Evolutionary conservation across 2,888 invertebrate genomes (phyloP).

Genomic region (Hoplodrina blanda): DNA sequence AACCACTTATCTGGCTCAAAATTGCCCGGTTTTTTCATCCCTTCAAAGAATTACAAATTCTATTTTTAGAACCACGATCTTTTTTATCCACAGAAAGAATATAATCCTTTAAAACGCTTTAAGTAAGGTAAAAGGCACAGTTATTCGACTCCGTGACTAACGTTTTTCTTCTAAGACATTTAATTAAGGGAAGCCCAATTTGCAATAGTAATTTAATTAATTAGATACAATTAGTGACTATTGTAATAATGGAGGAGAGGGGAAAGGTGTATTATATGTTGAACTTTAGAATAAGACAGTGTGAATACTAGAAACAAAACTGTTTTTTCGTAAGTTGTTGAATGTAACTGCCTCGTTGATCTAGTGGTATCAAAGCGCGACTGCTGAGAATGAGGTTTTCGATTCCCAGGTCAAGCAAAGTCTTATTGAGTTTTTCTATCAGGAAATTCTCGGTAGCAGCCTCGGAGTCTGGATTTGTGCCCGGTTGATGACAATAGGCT

Average conservation of each 20-base stretch:
- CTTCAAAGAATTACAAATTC: not conserved
- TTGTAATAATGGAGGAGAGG: not conserved
- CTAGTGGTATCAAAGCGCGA: no score
- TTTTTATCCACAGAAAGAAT: constrained; percentile 2
- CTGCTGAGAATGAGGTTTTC: no score
- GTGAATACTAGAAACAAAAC: no score
- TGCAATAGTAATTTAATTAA: constrained; percentile 36
- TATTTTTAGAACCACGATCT: not conserved
- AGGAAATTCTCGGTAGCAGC: no score
- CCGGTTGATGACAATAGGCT: no score
- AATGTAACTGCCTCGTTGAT: no score
- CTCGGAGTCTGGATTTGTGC: no score
- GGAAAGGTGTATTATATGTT: not conserved
- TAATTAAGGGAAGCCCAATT: constrained; percentile 51
- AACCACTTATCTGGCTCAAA: no score
- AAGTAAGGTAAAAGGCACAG: constrained; percentile 5
- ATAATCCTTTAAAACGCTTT: not conserved
- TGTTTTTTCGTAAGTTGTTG: no score
- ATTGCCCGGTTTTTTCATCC: not conserved
- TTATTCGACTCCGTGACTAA: constrained; percentile 2
- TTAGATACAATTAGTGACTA: constrained; percentile 25
- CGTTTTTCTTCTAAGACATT: constrained; percentile 23
- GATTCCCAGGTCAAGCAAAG: no score
- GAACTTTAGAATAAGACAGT: no score
- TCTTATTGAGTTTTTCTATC: no score